Evolutionary conservation across 2,797 vertebrate genomes (phyloP).

Genomic region (Acipenser transmontanus): DNA sequence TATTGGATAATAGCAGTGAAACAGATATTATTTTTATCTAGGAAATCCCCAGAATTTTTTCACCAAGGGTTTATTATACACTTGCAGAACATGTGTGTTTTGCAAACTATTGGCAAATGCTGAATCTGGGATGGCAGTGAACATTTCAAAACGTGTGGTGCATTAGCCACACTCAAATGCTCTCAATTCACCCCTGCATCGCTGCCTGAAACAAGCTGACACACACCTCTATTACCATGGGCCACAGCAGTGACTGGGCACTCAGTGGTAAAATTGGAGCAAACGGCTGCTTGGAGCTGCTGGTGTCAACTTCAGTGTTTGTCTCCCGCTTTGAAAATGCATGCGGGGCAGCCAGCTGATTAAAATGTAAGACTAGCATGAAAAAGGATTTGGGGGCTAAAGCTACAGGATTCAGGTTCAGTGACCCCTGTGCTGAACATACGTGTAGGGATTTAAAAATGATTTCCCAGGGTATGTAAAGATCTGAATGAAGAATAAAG

Average conservation of each 20-base stretch:
- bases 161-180: slow-evolving; percentile 11
- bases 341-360: slow-evolving; percentile 18
- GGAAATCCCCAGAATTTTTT: not conserved
- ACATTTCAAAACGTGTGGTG: not conserved
- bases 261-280: slow-evolving; percentile 11
- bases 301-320: not conserved
- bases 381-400: slow-evolving; percentile 14
- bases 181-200: not conserved
- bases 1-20: not conserved
- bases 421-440: no score
- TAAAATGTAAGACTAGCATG: slow-evolving; percentile 16
- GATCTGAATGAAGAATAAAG: no score
- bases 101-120: not conserved
- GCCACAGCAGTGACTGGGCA: slow-evolving; percentile 5
- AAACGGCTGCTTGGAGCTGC: slow-evolving; percentile 9
- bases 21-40: not conserved
- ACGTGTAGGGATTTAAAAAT: no score
- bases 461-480: no score
- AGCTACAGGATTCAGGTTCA: slow-evolving; percentile 14
- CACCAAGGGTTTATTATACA: not conserved
- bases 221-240: slow-evolving; percentile 3
- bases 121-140: not conserved
- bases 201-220: slow-evolving; percentile 6
- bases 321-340: not conserved
- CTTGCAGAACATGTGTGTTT: not conserved